phyloP scores from a whole-genome alignment of 1,140 invertebrate genomes.

The Portunus trituberculatus region DNA sequence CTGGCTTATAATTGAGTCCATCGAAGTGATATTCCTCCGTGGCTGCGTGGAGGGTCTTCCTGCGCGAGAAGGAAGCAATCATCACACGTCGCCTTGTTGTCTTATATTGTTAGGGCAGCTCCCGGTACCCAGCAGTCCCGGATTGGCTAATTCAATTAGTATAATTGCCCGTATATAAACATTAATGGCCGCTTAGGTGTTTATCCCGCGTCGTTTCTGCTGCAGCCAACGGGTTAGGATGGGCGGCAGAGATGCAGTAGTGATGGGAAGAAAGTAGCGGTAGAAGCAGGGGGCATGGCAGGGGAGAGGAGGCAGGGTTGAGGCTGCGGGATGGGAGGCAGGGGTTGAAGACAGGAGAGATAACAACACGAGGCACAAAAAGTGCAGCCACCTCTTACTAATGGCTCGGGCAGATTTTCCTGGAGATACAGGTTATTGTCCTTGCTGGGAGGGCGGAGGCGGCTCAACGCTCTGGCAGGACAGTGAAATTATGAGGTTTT shows the following conservation, averaged over 20 bases:
- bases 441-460: not conserved
- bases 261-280: not conserved
- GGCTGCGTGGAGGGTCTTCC: not conserved
- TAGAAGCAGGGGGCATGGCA: not conserved
- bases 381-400: not conserved
- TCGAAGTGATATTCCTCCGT: not conserved
- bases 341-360: not conserved
- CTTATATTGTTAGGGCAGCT: conserved; percentile 24
- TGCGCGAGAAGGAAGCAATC: conserved; percentile 12
- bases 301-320: not conserved
- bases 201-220: conserved; percentile 18
- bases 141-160: conserved; percentile 47
- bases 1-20: not conserved
- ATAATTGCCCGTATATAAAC: conserved; percentile 47
- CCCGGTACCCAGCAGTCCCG: not conserved
- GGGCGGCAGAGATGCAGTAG: not conserved
- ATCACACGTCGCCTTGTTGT: not conserved
- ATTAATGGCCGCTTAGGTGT: conserved; percentile 35
- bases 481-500: not conserved
- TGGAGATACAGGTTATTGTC: not conserved
- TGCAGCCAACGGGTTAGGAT: not conserved
- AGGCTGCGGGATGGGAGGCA: not conserved
- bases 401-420: not conserved
- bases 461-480: not conserved
- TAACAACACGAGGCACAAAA: not conserved